Evolutionary conservation across 2,797 vertebrate genomes (phyloP).

Genomic region (Sphaeramia orbicularis): DNA sequence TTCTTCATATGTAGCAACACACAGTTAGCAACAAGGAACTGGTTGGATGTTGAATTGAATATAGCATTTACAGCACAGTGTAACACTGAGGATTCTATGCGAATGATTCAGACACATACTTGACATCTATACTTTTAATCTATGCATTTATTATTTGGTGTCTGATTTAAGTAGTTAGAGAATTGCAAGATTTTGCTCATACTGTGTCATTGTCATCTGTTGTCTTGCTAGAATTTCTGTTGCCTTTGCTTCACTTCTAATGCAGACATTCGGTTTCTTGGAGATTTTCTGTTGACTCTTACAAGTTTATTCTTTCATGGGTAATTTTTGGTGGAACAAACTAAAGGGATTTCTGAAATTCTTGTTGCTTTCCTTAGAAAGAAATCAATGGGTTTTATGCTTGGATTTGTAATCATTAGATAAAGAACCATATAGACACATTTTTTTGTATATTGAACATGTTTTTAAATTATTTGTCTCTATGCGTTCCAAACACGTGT

Average conservation of each 20-base stretch:
- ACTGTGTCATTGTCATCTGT: conserved; percentile 15
- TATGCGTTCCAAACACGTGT: conserved; percentile 7
- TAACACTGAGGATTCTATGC: background rate
- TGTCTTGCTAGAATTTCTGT: conserved; percentile 20
- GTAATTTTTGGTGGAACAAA: background rate
- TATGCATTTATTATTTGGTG: conserved; percentile 67
- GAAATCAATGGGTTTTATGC: conserved; percentile 3
- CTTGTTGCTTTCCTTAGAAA: background rate
- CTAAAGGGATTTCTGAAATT: conserved; percentile 11
- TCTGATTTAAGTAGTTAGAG: conserved; percentile 39
- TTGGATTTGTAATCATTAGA: background rate
- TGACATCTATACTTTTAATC: conserved; percentile 27
- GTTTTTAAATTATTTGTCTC: conserved; percentile 8
- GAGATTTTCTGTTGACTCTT: conserved; percentile 1
- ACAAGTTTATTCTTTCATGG: background rate
- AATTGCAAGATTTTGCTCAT: conserved; percentile 3
- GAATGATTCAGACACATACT: conserved; percentile 8
- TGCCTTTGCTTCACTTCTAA: conserved; percentile 5
- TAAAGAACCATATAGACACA: background rate
- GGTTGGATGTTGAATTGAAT: conserved; percentile 21
- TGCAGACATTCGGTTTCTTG: background rate
- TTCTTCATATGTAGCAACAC: conserved; percentile 12
- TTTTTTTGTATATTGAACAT: background rate
- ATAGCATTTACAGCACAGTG: conserved; percentile 26
- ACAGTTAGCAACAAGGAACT: conserved; percentile 14